A percentile compares a stretch with the other conserved stretches of the same genome.
Evolutionary conservation across 1,140 invertebrate genomes (phyloP).

Genomic region (Eriosoma lanigerum): DNA sequence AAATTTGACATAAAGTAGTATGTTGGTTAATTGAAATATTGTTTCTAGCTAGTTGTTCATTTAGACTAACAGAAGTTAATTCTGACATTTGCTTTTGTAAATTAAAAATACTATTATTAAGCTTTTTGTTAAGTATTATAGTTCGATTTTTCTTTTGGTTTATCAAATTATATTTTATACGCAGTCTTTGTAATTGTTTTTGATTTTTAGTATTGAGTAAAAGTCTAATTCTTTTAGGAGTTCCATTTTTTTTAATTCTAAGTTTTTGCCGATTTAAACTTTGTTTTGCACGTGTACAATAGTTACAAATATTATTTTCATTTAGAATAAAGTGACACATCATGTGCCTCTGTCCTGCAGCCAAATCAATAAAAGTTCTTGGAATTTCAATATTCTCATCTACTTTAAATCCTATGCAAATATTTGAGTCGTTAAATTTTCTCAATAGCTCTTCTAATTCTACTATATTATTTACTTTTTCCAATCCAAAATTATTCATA

Average conservation of each 20-base stretch:
- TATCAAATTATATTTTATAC: background rate
- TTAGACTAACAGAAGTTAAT: background rate
- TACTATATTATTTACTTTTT: background rate
- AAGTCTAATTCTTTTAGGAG: background rate
- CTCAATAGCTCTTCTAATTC: background rate
- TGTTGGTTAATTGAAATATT: background rate
- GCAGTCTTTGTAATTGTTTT: background rate
- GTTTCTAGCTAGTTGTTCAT: background rate
- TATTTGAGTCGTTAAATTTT: background rate
- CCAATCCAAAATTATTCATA: background rate
- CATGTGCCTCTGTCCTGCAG: background rate
- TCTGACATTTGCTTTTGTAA: background rate
- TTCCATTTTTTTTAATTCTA: background rate
- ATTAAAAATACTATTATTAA: background rate
- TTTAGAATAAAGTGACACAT: background rate
- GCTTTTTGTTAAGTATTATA: background rate
- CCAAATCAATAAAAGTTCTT: background rate
- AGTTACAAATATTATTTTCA: background rate
- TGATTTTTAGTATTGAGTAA: background rate
- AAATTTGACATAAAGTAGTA: background rate
- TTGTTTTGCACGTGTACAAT: background rate
- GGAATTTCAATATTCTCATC: background rate
- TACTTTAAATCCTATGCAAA: background rate
- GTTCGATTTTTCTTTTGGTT: background rate
- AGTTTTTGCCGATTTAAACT: background rate